Evolutionary conservation across 2,888 invertebrate species (phyloP).

Genomic region (Imbricaverruca yamaguchii): DNA sequence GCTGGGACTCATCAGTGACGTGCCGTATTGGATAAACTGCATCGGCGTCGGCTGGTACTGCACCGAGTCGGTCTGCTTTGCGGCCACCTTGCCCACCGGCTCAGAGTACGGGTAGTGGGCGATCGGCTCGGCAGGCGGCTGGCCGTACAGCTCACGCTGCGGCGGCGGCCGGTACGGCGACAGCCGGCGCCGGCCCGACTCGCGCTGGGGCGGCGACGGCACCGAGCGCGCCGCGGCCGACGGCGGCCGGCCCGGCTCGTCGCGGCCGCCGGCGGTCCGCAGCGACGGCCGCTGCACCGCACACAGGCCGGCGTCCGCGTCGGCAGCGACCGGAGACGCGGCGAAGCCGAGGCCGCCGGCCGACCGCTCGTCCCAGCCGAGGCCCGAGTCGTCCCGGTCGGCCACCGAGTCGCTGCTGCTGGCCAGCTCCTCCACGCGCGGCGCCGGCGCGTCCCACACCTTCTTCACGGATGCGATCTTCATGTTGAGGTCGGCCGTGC

Average conservation of each 20-base stretch:
- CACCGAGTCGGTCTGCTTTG: background rate
- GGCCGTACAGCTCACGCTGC: background rate
- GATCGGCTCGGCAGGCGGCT: background rate
- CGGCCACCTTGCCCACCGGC: background rate
- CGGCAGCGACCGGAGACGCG: background rate
- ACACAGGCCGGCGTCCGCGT: slow-evolving; percentile 5
- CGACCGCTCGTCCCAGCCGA: slow-evolving; percentile 22
- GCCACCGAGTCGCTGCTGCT: slow-evolving; percentile 5
- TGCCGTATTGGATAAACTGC: slow-evolving; percentile 30
- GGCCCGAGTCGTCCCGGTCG: slow-evolving; percentile 6
- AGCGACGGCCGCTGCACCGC: slow-evolving; percentile 25
- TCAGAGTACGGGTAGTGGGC: background rate
- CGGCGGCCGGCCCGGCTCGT: slow-evolving; percentile 37
- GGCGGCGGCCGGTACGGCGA: slow-evolving; percentile 27
- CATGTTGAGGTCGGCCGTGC: slow-evolving; percentile 67
- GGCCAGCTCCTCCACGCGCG: slow-evolving; percentile 26
- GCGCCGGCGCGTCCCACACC: slow-evolving; percentile 43
- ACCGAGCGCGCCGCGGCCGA: slow-evolving; percentile 27
- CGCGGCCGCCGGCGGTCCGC: slow-evolving; percentile 35
- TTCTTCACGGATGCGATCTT: slow-evolving; percentile 92
- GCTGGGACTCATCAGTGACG: slow-evolving; percentile 27
- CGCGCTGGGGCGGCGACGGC: slow-evolving; percentile 30
- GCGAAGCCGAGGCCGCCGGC: background rate
- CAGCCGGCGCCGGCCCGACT: slow-evolving; percentile 30
- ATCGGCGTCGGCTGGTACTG: slow-evolving; percentile 30